Evolutionary conservation across 2,888 invertebrate genomes (phyloP).

Genomic region (Meghimatium bilineatum): DNA sequence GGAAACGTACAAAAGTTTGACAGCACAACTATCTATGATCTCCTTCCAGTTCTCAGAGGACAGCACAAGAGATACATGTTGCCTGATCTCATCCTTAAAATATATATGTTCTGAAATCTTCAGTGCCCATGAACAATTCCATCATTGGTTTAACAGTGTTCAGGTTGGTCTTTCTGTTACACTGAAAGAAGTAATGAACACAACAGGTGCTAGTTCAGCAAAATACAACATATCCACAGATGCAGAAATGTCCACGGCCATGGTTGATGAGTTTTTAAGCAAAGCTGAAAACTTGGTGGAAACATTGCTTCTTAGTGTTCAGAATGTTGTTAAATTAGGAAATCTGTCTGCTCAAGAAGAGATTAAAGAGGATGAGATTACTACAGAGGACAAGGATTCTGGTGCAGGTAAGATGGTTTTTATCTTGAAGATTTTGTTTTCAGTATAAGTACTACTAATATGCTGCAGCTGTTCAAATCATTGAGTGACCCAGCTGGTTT

Average conservation of each 20-base stretch:
- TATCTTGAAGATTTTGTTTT: neutral
- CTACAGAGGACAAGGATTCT: neutral
- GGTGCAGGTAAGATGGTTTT: neutral
- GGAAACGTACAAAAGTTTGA: constrained; percentile 13
- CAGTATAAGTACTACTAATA: too few species aligned
- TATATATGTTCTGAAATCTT: constrained; percentile 25
- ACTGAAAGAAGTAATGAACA: neutral
- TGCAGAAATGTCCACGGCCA: neutral
- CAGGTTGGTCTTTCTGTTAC: neutral
- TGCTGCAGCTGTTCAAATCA: too few species aligned
- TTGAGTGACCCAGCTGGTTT: too few species aligned
- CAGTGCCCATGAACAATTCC: constrained; percentile 4
- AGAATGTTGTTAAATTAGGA: constrained; percentile 81
- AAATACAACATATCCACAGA: neutral
- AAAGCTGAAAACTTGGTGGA: constrained; percentile 77
- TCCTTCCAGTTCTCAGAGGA: constrained; percentile 34
- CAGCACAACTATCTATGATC: neutral
- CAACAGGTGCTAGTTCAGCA: neutral
- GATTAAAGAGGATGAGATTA: constrained; percentile 76
- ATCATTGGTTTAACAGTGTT: constrained; percentile 25
- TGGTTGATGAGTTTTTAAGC: neutral
- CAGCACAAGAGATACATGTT: neutral
- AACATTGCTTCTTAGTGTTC: constrained; percentile 80
- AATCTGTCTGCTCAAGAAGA: constrained; percentile 57
- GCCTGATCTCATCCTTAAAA: constrained; percentile 19